Percentiles rank a stretch among this genome's conserved stretches.
phyloP scores from a whole-genome alignment of 2,113 vertebrate species.

The Fregata magnificens region DNA sequence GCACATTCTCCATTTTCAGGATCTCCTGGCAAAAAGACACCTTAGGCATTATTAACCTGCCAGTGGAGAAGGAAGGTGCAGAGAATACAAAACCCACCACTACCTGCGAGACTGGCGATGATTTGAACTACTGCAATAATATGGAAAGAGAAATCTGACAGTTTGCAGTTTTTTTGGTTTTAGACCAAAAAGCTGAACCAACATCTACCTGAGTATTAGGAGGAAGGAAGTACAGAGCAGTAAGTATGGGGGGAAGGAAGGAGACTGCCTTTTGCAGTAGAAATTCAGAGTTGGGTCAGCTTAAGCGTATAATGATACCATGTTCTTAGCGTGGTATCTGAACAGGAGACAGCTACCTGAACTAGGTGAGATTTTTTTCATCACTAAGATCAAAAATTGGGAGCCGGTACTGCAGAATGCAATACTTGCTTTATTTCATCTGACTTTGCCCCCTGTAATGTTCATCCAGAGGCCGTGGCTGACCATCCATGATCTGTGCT shows the following conservation, averaged over 20 bases:
- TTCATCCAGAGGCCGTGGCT: background rate
- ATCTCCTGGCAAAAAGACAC: background rate
- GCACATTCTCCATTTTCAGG: background rate
- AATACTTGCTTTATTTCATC: background rate
- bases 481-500: background rate
- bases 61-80: background rate
- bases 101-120: background rate
- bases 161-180: background rate
- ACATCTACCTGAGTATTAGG: too few species aligned
- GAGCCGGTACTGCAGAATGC: background rate
- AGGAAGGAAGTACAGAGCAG: background rate
- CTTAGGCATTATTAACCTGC: background rate
- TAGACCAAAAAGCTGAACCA: background rate
- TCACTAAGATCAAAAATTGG: background rate
- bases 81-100: background rate
- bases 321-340: fast-evolving
- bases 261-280: background rate
- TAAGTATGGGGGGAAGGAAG: background rate
- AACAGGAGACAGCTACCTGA: background rate
- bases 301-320: fast-evolving
- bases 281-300: background rate
- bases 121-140: background rate
- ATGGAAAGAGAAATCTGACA: background rate
- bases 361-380: background rate
- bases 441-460: fast-evolving